Percentiles rank a stretch among this genome's conserved stretches.
Conservation (phyloP, 2,113 vertebrate species). For the Rhynchomys soricoides region DNA sequence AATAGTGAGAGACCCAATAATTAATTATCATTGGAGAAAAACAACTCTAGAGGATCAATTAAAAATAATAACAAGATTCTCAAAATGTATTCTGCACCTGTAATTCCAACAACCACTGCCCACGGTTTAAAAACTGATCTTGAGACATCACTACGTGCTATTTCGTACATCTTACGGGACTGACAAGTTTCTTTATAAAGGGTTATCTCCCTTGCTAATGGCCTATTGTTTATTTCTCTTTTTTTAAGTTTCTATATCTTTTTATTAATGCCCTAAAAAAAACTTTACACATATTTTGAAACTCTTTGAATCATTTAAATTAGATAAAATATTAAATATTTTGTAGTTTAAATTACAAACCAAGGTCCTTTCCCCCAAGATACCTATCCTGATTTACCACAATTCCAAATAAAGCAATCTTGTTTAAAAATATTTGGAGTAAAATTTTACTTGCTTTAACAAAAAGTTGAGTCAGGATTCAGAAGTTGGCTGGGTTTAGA, state of each 20-base stretch:
- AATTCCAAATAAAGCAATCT: constrained; percentile 83
- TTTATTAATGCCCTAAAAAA: constrained; percentile 89
- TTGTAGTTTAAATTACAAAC: constrained; percentile 84
- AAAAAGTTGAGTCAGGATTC: constrained; percentile 88
- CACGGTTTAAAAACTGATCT: constrained; percentile 85
- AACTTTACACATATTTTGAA: constrained; percentile 88
- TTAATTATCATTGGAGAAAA: background rate
- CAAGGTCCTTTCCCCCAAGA: constrained; percentile 78
- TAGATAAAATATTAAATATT: constrained; percentile 86
- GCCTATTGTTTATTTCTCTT: constrained; percentile 95
- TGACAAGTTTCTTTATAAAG: constrained; percentile 94
- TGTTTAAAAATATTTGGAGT: constrained; percentile 84
- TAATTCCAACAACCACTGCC: background rate
- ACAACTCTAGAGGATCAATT: background rate
- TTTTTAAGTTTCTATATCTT: constrained; percentile 91
- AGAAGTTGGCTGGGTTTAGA: constrained; percentile 89
- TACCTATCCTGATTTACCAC: constrained; percentile 82
- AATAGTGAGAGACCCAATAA: background rate
- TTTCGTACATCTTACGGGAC: constrained; percentile 96
- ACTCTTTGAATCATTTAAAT: constrained; percentile 88
- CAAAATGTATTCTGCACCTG: background rate
- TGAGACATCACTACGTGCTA: constrained; percentile 96
- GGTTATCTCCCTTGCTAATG: constrained; percentile 92
- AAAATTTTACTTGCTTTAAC: constrained; percentile 87
- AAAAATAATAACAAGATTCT: background rate